Evolutionary conservation across 1,140 invertebrate genomes (phyloP).

Genomic region (Artemia franciscana): DNA sequence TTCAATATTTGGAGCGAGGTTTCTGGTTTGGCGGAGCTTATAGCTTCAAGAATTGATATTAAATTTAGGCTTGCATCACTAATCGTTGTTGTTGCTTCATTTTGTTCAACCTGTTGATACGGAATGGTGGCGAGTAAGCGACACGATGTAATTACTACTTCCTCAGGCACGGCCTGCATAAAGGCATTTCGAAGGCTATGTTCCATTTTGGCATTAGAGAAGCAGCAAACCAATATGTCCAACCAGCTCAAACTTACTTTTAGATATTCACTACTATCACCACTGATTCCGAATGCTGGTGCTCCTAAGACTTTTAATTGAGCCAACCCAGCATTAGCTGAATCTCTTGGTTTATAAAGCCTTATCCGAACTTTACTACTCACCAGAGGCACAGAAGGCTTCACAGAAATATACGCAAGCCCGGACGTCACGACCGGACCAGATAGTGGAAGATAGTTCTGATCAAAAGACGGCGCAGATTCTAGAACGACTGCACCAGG

Average conservation of each 20-base stretch:
- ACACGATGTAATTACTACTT: neutral
- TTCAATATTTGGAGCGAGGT: neutral
- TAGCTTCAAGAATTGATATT: neutral
- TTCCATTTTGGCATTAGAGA: slow-evolving; percentile 24
- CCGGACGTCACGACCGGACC: slow-evolving; percentile 53
- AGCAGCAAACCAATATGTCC: slow-evolving; percentile 37
- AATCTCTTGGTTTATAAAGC: slow-evolving; percentile 59
- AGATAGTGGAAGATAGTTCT: slow-evolving; percentile 30
- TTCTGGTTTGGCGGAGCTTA: neutral
- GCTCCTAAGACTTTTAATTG: slow-evolving; percentile 63
- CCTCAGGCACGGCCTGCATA: neutral
- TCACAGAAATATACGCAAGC: slow-evolving; percentile 57
- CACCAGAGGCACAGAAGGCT: slow-evolving; percentile 52
- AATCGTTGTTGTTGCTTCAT: neutral
- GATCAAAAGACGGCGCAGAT: slow-evolving; percentile 28
- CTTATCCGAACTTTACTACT: slow-evolving; percentile 30
- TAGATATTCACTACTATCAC: slow-evolving; percentile 16
- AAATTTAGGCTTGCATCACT: neutral
- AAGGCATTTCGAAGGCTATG: neutral
- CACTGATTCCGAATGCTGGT: slow-evolving; percentile 41
- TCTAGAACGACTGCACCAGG: slow-evolving; percentile 73
- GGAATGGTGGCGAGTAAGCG: neutral
- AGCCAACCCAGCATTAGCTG: slow-evolving; percentile 59
- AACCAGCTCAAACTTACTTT: slow-evolving; percentile 35
- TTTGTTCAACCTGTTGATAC: neutral